These are phyloP conservation scores for Miniopterus natalensis DNA, from an alignment of 2,113 vertebrate species.

Conservation along the genomic window DNA sequence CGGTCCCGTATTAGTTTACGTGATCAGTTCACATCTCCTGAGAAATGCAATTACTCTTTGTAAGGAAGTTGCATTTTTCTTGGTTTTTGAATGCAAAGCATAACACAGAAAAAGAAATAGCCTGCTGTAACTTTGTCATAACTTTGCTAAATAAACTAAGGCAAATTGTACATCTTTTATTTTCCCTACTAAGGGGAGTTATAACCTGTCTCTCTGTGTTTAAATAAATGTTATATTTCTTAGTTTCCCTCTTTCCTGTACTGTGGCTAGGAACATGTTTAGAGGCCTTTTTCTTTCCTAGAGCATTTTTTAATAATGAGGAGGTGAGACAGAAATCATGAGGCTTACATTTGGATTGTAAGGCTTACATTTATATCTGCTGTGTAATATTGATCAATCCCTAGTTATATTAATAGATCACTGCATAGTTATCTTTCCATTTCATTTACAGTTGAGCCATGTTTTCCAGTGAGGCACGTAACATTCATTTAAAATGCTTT, in stretches of 20 bases:
- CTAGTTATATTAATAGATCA: conserved; percentile 68
- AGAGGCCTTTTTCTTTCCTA: neutral
- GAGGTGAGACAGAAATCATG: conserved; percentile 46
- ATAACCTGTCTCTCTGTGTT: conserved; percentile 41
- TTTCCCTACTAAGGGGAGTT: neutral
- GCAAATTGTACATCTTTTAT: conserved; percentile 22
- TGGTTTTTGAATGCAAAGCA: neutral
- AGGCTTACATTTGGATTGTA: conserved; percentile 59
- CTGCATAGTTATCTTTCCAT: neutral
- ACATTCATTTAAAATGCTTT: conserved; percentile 40
- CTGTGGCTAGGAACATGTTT: neutral
- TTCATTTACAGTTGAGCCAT: conserved; percentile 15
- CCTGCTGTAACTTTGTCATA: neutral
- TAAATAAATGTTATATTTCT: conserved; percentile 33
- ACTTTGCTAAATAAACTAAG: conserved; percentile 40
- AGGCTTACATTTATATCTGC: neutral
- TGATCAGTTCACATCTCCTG: conserved; percentile 15
- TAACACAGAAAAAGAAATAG: neutral
- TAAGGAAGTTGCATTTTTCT: conserved; percentile 41
- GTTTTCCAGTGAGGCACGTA: neutral
- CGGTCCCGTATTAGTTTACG: conserved; percentile 5
- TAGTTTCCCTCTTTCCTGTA: neutral
- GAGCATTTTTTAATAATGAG: conserved; percentile 41
- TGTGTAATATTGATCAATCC: conserved; percentile 51
- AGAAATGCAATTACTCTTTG: conserved; percentile 18